phyloP scores from a whole-genome alignment of 2,888 invertebrate genomes.

The Caenorhabditis uteleia region DNA sequence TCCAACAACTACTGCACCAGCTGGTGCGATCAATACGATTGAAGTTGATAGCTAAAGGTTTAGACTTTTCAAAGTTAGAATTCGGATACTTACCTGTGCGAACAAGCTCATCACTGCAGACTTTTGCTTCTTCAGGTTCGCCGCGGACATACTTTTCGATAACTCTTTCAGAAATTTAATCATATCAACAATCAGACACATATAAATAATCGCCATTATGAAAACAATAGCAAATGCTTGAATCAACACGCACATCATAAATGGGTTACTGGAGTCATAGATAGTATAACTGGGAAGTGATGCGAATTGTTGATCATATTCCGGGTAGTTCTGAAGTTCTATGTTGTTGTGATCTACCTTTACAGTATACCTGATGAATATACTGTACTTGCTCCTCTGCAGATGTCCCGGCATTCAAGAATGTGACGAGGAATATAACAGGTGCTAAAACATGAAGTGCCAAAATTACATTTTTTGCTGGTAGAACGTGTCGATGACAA shows the following conservation, averaged over 20 bases:
- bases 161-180: background rate
- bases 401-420: background rate
- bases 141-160: background rate
- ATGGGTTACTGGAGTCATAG: background rate
- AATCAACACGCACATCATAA: background rate
- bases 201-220: slow-evolving; percentile 1
- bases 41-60: slow-evolving; percentile 11
- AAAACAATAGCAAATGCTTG: background rate
- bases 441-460: background rate
- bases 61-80: background rate
- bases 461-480: background rate
- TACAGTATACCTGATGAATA: background rate
- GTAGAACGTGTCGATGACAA: no score
- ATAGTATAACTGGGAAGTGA: background rate
- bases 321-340: background rate
- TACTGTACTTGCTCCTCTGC: background rate
- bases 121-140: slow-evolving; percentile 5
- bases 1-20: background rate
- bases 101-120: slow-evolving; percentile 5
- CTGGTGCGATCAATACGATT: slow-evolving; percentile 2
- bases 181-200: slow-evolving; percentile 2
- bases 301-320: background rate
- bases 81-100: slow-evolving; percentile 9
- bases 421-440: background rate
- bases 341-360: slow-evolving; percentile 1